Percentiles rank a stretch among this genome's conserved stretches.
Evolutionary conservation across 2,797 vertebrate genomes (phyloP).

Genomic region (Diglossa cyanea): DNA sequence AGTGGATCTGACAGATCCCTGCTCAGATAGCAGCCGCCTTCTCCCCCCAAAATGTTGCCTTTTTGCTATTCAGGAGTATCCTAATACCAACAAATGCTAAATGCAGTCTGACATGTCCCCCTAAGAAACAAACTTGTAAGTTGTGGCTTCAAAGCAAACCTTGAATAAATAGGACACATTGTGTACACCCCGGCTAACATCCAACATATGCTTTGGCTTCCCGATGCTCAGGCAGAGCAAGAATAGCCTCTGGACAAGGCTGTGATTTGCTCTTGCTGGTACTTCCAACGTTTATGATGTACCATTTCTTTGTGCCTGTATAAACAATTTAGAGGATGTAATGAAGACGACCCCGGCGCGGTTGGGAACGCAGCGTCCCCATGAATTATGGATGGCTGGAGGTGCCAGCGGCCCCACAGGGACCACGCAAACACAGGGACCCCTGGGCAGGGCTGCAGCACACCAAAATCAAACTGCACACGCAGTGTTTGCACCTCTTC

Average conservation of each 20-base stretch:
- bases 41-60: conserved; percentile 86
- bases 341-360: conserved; percentile 22
- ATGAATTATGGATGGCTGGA: not conserved
- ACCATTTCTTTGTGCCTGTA: not conserved
- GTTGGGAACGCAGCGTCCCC: not conserved
- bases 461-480: rapidly evolving
- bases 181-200: conserved; percentile 97
- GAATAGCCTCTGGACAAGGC: conserved; percentile 85
- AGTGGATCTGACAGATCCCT: conserved; percentile 91
- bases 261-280: conserved; percentile 78
- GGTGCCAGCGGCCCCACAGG: not conserved
- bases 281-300: conserved; percentile 57
- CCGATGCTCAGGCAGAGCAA: conserved; percentile 85
- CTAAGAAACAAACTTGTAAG: conserved; percentile 96
- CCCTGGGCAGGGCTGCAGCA: not conserved
- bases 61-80: conserved; percentile 91
- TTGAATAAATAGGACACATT: conserved; percentile 97
- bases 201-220: conserved; percentile 97
- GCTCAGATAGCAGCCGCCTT: conserved; percentile 88
- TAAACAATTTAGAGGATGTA: conserved; percentile 16
- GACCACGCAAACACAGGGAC: not conserved
- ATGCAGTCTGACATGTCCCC: conserved; percentile 99
- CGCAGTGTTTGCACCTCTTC: rapidly evolving
- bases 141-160: conserved; percentile 90
- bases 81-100: conserved; percentile 89